These are phyloP conservation scores for Danio albolineatus DNA, from an alignment of 2,797 vertebrate genomes.

Conservation along the genomic window DNA sequence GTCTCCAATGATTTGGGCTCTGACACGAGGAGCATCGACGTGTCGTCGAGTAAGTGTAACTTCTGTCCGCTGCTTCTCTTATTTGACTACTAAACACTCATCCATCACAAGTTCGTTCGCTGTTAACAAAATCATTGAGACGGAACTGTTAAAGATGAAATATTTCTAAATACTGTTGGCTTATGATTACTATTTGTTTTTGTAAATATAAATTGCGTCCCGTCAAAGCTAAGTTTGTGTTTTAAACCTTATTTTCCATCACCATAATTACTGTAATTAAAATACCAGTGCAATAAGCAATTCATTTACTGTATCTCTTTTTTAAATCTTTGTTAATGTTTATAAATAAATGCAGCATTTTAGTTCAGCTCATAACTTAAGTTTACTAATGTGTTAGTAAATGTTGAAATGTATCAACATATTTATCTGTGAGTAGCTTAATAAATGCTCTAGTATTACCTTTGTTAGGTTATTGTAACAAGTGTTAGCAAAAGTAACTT, in stretches of 20 bases:
- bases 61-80: not conserved
- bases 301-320: not conserved
- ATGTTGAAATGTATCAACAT: not conserved
- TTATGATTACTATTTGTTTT: not conserved
- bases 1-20: conserved; percentile 89
- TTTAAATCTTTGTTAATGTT: not conserved
- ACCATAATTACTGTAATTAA: not conserved
- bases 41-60: conserved; percentile 91
- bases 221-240: not conserved
- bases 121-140: not conserved
- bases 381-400: not conserved
- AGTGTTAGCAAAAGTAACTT: too few relatives aligned
- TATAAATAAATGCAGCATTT: not conserved
- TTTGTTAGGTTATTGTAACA: not conserved
- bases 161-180: not conserved
- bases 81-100: not conserved
- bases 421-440: not conserved
- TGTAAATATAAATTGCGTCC: not conserved
- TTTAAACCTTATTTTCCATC: not conserved
- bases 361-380: not conserved
- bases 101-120: not conserved
- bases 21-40: conserved; percentile 82
- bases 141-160: not conserved
- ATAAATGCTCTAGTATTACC: not conserved
- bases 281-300: not conserved